phyloP scores from a whole-genome alignment of 2,888 invertebrate genomes.

The Cheilosia urbana region DNA sequence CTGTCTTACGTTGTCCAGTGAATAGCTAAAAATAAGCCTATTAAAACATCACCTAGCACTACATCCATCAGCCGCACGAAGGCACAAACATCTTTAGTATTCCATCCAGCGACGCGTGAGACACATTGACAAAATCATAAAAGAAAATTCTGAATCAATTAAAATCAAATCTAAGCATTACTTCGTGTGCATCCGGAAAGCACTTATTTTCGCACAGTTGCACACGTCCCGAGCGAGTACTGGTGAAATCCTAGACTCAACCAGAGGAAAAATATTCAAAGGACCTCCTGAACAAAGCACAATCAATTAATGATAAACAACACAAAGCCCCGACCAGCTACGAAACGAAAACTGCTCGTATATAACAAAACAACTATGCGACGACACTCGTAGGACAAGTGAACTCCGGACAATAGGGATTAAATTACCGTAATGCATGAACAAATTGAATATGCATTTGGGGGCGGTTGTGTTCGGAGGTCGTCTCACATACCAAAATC shows the following conservation, averaged over 20 bases:
- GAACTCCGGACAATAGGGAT: conserved; percentile 73
- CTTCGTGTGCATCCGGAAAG: background rate
- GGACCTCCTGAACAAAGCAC: conserved; percentile 58
- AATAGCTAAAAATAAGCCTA: background rate
- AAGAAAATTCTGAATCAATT: conserved; percentile 28
- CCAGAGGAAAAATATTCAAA: conserved; percentile 55
- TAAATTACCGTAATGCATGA: conserved; percentile 75
- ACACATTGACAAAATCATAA: conserved; percentile 17
- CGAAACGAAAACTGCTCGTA: background rate
- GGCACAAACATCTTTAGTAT: background rate
- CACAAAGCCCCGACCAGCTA: conserved; percentile 24
- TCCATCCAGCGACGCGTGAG: background rate
- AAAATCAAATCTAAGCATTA: conserved; percentile 2
- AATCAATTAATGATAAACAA: conserved; percentile 75
- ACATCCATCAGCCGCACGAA: background rate
- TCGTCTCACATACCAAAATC: conserved; percentile 23
- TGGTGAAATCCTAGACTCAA: conserved; percentile 10
- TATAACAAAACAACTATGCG: conserved; percentile 42
- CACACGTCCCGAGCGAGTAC: background rate
- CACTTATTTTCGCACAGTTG: conserved; percentile 1
- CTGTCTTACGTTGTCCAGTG: background rate
- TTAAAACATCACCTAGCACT: background rate
- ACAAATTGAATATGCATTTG: conserved; percentile 75
- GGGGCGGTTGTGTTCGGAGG: conserved; percentile 28
- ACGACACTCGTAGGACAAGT: conserved; percentile 48